These are phyloP conservation scores for Lingula anatina DNA, from an alignment of 2,888 invertebrate genomes.

Conservation along the genomic window DNA sequence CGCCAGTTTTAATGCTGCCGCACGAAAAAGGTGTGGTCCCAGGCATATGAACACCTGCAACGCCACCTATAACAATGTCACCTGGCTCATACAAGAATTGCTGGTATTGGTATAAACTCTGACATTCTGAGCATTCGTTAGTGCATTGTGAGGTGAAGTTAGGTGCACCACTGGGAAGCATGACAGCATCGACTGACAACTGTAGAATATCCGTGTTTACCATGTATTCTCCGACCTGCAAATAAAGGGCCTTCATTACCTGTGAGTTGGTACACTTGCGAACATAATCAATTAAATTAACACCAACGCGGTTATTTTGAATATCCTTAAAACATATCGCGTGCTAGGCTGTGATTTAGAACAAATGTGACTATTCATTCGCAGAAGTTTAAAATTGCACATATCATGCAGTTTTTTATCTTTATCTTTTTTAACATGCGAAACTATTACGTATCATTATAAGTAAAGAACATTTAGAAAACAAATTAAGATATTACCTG, in stretches of 20 bases:
- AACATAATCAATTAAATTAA: no score
- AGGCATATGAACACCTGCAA: conserved; percentile 36
- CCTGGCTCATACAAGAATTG: conserved; percentile 31
- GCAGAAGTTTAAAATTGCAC: no score
- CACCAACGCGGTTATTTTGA: no score
- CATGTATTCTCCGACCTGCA: conserved; percentile 23
- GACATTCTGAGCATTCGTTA: conserved; percentile 32
- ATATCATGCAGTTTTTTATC: no score
- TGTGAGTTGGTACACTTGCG: background rate
- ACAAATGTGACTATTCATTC: no score
- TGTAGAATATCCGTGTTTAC: conserved; percentile 10
- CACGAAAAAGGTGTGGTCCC: conserved; percentile 31
- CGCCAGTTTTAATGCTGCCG: conserved; percentile 18
- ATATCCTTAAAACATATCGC: no score
- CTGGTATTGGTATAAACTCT: conserved; percentile 31
- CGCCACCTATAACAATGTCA: conserved; percentile 34
- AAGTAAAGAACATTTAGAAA: no score
- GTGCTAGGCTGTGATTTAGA: no score
- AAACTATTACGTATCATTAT: no score
- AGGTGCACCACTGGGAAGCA: conserved; percentile 6
- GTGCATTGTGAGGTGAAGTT: conserved; percentile 18
- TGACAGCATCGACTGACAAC: conserved; percentile 10
- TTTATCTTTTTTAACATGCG: no score
- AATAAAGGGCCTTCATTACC: background rate
- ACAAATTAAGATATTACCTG: no score